These are phyloP conservation scores for Adelges cooleyi DNA, from an alignment of 1,140 invertebrate species.

Conservation along the genomic window DNA sequence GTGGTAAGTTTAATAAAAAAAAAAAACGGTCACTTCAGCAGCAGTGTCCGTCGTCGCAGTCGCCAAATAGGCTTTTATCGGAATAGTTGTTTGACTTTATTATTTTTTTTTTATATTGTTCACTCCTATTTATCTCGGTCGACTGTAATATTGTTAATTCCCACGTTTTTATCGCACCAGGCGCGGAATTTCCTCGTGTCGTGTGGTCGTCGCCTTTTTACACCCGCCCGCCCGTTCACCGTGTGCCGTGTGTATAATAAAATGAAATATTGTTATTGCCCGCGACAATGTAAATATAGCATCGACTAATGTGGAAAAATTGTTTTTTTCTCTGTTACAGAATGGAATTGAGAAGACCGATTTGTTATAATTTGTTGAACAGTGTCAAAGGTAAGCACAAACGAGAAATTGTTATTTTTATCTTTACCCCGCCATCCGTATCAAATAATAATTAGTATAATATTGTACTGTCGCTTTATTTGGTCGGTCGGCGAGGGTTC, in stretches of 20 bases:
- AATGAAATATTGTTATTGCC: no score
- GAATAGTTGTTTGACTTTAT: no score
- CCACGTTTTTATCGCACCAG: slow-evolving; percentile 10
- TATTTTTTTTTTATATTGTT: no score
- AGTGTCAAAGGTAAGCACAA: slow-evolving; percentile 26
- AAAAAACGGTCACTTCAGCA: neutral
- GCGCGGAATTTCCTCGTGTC: slow-evolving; percentile 17
- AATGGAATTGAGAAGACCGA: slow-evolving; percentile 26
- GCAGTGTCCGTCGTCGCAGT: neutral
- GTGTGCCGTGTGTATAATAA: no score
- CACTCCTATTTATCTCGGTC: no score
- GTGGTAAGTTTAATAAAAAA: no score
- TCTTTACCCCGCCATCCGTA: no score
- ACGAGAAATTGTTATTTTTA: neutral
- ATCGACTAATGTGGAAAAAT: slow-evolving; percentile 21
- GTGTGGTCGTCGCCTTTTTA: neutral
- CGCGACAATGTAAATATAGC: neutral
- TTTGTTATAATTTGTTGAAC: slow-evolving; percentile 3
- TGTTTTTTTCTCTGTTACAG: slow-evolving; percentile 3
- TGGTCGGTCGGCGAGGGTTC: no score
- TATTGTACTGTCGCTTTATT: no score
- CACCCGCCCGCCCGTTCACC: no score
- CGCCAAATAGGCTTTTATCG: no score
- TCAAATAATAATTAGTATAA: no score
- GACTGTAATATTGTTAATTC: neutral